phyloP scores from a whole-genome alignment of 2,113 vertebrate species.

The Vidua chalybeata region DNA sequence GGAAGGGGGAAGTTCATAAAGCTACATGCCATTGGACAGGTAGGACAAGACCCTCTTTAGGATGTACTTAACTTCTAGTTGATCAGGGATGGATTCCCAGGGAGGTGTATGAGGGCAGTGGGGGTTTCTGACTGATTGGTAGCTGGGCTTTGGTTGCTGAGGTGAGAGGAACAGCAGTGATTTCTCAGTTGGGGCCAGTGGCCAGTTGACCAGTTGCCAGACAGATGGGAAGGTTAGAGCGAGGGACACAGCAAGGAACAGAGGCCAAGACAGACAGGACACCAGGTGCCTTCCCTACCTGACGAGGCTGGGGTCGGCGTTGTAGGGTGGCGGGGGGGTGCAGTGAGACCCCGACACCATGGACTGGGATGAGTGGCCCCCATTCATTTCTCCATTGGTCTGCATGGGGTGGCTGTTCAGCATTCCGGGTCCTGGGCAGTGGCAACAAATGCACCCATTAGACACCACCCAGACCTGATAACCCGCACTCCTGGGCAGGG shows the following conservation, averaged over 20 bases:
- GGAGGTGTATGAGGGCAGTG: rapidly evolving
- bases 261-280: neutral
- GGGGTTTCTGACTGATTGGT: neutral
- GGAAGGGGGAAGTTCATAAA: neutral
- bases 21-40: neutral
- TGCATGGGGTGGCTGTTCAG: slow-evolving; percentile 89
- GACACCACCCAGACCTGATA: rapidly evolving
- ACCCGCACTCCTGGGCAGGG: neutral
- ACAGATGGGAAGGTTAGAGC: neutral
- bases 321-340: slow-evolving; percentile 94
- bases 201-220: slow-evolving; percentile 14
- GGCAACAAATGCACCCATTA: neutral
- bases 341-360: slow-evolving; percentile 93
- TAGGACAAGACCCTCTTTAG: neutral
- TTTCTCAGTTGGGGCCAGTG: slow-evolving; percentile 17
- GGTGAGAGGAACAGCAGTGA: neutral
- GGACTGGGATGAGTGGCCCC: slow-evolving; percentile 86
- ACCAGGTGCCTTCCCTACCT: slow-evolving; percentile 72
- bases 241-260: neutral
- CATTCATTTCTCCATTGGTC: slow-evolving; percentile 89
- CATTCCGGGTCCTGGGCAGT: slow-evolving; percentile 81
- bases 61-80: neutral
- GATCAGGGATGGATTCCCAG: neutral
- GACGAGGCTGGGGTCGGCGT: slow-evolving; percentile 94
- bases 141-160: neutral